Evolutionary conservation across 2,113 vertebrate genomes (phyloP), one percentile per base, ranked within the genome.

Genomic region (Centropus bengalensis): DNA sequence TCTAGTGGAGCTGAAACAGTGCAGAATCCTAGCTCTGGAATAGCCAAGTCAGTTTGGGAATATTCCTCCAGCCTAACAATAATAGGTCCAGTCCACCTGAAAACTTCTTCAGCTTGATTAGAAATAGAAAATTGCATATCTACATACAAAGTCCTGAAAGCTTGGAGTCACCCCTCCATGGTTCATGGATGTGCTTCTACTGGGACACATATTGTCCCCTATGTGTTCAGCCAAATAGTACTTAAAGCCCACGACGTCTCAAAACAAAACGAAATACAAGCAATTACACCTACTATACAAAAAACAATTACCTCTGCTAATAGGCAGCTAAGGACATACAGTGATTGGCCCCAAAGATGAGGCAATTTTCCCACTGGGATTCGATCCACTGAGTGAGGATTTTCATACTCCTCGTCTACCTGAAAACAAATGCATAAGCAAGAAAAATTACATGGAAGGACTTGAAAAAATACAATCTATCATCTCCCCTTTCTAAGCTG

Each of bases 281-380:
- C 33, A n/a, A n/a, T n/a, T n/a, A 87, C 44, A 62, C 17, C 56
- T 67, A 59, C 73, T 74, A 21, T 4, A 21, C 10, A 82, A 58
- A 14, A 59, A 88, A 47, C 22, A 40, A 81, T 87, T 97, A 99
- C 99, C 99, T 99, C 99, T 64, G 99, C 98, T 96, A 99, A 95
- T 6, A 99, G 97, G 56, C 97, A 98, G 93, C 99, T 97, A 71
- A 99, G 95, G 78, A 99, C 98, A 92, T 99, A 99, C n/a, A 99
- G 96, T 1, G 99, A 99, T 32, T 99, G 99, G 54, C 99, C 99
- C 99, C 99, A 99, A 97, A 99, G 98, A 97, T 99, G 99, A 20
- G 99, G 99, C 42, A 99, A 89, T 96, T 99, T 99, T 30, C 99
- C 99, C 89, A 98, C 52, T 32, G 98, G 97, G 70, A 98, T 81